Base-by-base conservation (phyloP, 1,140 invertebrate genomes). In the Drosophila jambulina region DNA sequence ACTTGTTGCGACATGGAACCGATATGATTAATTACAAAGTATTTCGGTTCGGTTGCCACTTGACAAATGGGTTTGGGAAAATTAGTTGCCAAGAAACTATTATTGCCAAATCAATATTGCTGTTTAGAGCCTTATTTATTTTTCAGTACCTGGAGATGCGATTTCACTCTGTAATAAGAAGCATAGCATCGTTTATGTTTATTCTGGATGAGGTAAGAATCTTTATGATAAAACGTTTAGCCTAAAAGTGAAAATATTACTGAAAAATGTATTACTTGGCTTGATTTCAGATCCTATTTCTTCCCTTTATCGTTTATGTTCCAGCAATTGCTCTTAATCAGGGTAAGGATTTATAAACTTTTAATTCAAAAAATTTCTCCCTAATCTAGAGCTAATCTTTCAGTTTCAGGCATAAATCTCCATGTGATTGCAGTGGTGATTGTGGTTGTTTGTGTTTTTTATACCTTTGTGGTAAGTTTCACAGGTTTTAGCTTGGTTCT, bases 271-370 rank as follows among this genome's bases (percentile, higher is more conserved):
- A n/a, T n/a, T 23, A 3, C 13, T 36, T 29, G 32, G n/a, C 10
- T 21, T 27, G n/a, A 6, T 94, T 94, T 57, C 93, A 98, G 97
- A 94, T 97, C 48, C 93, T 98, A 67, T 99, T 98, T 93, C 95
- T 98, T 92, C 97, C 97, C 7, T 96, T 99, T 77, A 96, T 98
- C 25, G 95, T 98, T 2, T 99, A 98, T 93, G 97, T 98, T 61
- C 98, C 98, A 40, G 97, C 97, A 3, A 94, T 98, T 86, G 98
- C 98, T 51, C 94, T 99, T 78, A 97, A 97, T 94, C 96, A 97
- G 96, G 97, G 97, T 98, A 94, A 94, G 91, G 82, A 10, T 38
- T 23, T 9, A n/a, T n/a, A n/a, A n/a, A n/a, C n/a, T n/a, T n/a
- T n/a, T n/a, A n/a, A n/a, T n/a, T n/a, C n/a, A n/a, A n/a, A n/a